phyloP scores from a whole-genome alignment of 2,797 vertebrate genomes.

The Rallus crepitans region DNA sequence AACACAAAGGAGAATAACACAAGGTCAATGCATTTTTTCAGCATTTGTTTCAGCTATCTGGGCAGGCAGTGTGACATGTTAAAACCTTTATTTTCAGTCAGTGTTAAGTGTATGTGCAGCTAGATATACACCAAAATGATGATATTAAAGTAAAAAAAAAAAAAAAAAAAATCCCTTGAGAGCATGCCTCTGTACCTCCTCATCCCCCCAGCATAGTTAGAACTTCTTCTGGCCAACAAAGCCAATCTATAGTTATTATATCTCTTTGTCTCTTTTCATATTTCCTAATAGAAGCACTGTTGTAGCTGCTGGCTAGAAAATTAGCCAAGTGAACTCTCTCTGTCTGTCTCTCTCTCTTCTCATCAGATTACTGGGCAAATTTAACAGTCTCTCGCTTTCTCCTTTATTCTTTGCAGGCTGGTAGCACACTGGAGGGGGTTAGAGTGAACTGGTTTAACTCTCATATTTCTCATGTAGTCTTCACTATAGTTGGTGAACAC shows the following conservation, averaged over 20 bases:
- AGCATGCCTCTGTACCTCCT: neutral
- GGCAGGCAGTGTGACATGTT: neutral
- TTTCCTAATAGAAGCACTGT: constrained; percentile 83
- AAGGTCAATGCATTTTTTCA: constrained; percentile 33
- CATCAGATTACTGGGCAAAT: constrained; percentile 77
- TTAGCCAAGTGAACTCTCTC: constrained; percentile 76
- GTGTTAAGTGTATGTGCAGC: constrained; percentile 42
- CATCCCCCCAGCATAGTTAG: neutral
- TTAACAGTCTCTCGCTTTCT: constrained; percentile 57
- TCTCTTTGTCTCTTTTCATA: constrained; percentile 82
- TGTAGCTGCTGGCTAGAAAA: constrained; percentile 79
- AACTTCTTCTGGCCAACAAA: constrained; percentile 52
- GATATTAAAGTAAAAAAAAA: constrained; percentile 55
- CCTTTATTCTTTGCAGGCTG: constrained; percentile 57
- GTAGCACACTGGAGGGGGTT: constrained; percentile 73
- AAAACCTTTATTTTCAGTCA: constrained; percentile 39
- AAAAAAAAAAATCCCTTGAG: constrained; percentile 47
- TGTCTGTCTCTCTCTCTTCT: constrained; percentile 68
- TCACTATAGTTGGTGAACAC: constrained; percentile 40
- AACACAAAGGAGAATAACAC: neutral
- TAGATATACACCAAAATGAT: constrained; percentile 31
- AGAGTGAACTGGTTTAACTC: constrained; percentile 71
- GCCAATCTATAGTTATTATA: constrained; percentile 77
- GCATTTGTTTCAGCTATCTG: constrained; percentile 30
- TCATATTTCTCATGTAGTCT: constrained; percentile 54